Percentiles rank a stretch among this genome's conserved stretches.
Conservation (phyloP, 2,113 vertebrate genomes). For the Barnardius zonarius region DNA sequence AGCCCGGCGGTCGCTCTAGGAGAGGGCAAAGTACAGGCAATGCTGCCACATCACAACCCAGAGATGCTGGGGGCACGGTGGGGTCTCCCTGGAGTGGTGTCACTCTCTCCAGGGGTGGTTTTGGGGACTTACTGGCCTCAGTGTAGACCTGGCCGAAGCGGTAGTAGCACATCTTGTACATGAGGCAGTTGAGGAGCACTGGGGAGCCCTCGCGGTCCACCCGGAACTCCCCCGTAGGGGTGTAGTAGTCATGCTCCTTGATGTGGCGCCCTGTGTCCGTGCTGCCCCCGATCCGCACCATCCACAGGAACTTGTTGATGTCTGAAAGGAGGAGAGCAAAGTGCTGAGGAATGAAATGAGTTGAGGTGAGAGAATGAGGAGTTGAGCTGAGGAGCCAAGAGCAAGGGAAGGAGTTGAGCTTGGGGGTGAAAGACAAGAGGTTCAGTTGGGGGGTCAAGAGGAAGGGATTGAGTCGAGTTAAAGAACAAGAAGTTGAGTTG, state of each 20-base stretch:
- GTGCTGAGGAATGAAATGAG: neutral
- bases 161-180: slow-evolving; percentile 99
- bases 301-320: slow-evolving; percentile 99
- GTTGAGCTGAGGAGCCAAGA: neutral
- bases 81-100: fast-evolving
- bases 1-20: slow-evolving; percentile 95
- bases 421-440: neutral
- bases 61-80: fast-evolving
- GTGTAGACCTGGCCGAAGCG: slow-evolving; percentile 99
- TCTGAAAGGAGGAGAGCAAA: slow-evolving; percentile 60
- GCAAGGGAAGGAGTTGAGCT: neutral
- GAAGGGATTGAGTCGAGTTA: neutral
- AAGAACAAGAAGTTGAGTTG: neutral
- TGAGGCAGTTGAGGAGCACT: slow-evolving; percentile 96
- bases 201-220: slow-evolving; percentile 96
- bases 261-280: slow-evolving; percentile 96
- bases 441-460: neutral
- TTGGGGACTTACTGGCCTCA: slow-evolving; percentile 91
- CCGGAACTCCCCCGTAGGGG: slow-evolving; percentile 93
- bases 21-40: neutral
- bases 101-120: fast-evolving
- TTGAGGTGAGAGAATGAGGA: neutral
- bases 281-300: slow-evolving; percentile 98
- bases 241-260: slow-evolving; percentile 98
- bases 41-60: fast-evolving